phyloP scores from a whole-genome alignment of 2,797 vertebrate genomes.

The Crenuchus spilurus region DNA sequence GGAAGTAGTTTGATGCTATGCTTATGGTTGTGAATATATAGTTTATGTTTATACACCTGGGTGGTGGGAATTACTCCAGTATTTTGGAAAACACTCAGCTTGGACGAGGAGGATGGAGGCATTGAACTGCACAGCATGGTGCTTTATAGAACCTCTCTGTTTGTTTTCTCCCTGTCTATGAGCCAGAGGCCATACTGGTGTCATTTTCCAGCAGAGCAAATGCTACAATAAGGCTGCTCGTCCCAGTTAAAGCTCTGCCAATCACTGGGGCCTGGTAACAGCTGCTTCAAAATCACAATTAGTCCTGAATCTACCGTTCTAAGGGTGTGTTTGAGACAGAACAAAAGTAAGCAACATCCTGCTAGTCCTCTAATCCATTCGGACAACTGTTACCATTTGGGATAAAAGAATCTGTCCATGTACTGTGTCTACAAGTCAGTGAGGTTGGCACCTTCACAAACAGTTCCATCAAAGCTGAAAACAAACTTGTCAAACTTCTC shows the following conservation, averaged over 20 bases:
- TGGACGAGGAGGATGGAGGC: neutral
- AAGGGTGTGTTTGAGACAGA: neutral
- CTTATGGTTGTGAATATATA: constrained; percentile 27
- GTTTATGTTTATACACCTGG: constrained; percentile 22
- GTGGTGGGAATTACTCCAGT: constrained; percentile 39
- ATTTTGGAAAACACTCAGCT: constrained; percentile 15
- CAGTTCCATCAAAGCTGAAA: constrained; percentile 29
- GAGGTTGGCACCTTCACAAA: neutral
- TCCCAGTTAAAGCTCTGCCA: neutral
- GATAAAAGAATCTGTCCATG: constrained; percentile 9
- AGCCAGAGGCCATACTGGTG: constrained; percentile 2
- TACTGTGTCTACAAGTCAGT: constrained; percentile 32
- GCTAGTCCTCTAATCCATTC: neutral
- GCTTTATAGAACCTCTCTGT: neutral
- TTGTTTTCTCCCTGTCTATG: neutral
- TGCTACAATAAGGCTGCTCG: neutral
- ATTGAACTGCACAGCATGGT: neutral
- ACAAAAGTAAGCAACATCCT: neutral
- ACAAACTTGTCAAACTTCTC: constrained; percentile 28
- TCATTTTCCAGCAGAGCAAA: constrained; percentile 25
- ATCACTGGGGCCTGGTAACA: constrained; percentile 7
- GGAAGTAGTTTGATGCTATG: constrained; percentile 21
- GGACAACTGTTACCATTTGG: neutral
- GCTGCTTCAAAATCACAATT: neutral
- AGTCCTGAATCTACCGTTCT: constrained; percentile 1